Percentiles rank a stretch among this genome's conserved stretches.
Conservation (phyloP, 2,113 vertebrate genomes). For the Phodopus roborovskii region DNA sequence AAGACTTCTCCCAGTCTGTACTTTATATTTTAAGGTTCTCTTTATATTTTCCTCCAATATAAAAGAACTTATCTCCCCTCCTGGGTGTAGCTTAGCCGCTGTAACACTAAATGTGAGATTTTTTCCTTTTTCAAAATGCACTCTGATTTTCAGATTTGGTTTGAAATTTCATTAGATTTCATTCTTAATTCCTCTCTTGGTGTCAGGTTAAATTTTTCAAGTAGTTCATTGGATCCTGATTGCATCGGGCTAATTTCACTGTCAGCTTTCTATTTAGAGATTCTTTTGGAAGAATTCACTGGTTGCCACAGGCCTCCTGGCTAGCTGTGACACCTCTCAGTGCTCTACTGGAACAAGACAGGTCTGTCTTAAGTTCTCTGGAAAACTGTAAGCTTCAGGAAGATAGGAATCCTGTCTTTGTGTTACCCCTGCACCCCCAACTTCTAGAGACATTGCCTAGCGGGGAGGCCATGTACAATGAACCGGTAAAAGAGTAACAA, state of each 20-base stretch:
- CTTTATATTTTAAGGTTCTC: not conserved
- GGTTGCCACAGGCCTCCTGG: not conserved
- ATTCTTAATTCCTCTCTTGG: not conserved
- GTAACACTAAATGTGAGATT: not conserved
- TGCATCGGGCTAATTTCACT: not conserved
- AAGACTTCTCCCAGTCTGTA: not conserved
- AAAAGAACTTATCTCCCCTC: not conserved
- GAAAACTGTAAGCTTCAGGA: not conserved
- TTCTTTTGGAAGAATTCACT: conserved; percentile 6
- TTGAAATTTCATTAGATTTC: not conserved
- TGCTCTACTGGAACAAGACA: not conserved
- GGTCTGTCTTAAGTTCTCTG: not conserved
- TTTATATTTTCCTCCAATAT: not conserved
- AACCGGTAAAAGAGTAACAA: not conserved
- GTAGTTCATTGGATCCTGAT: not conserved
- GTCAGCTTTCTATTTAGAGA: not conserved
- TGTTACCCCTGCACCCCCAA: not conserved
- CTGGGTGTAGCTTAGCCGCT: not conserved
- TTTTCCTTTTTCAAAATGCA: not conserved
- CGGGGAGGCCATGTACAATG: not conserved
- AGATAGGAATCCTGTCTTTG: not conserved
- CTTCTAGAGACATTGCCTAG: not conserved
- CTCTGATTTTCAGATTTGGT: not conserved
- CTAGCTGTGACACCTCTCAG: not conserved
- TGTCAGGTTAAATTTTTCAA: not conserved